phyloP scores from a whole-genome alignment of 2,888 invertebrate species.

The Cephonodes hylas region DNA sequence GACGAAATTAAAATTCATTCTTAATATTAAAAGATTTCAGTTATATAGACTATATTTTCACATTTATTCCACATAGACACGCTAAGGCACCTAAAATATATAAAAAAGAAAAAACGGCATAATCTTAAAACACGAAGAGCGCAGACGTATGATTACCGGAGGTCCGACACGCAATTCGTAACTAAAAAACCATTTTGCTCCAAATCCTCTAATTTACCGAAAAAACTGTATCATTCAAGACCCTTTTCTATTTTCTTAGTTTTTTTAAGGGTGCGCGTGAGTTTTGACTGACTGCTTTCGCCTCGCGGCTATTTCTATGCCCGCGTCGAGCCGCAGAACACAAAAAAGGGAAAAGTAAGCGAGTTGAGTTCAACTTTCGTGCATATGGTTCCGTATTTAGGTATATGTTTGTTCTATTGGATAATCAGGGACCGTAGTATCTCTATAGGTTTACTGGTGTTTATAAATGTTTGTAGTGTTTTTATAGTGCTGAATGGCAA shows the following conservation, averaged over 20 bases:
- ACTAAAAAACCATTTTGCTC: slow-evolving; percentile 47
- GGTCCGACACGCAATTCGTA: slow-evolving; percentile 75
- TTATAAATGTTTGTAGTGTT: no score
- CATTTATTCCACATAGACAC: background rate
- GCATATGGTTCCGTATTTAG: background rate
- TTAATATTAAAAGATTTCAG: background rate
- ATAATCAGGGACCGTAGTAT: no score
- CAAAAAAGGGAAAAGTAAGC: slow-evolving; percentile 51
- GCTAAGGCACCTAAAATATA: background rate
- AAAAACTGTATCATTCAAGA: slow-evolving; percentile 78
- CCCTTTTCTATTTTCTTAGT: slow-evolving; percentile 60
- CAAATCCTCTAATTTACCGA: slow-evolving; percentile 76
- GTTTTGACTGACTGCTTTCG: slow-evolving; percentile 78
- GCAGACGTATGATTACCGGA: slow-evolving; percentile 68
- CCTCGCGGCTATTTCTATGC: slow-evolving; percentile 66
- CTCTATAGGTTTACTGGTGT: no score
- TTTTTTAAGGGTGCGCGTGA: slow-evolving; percentile 62
- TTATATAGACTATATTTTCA: background rate
- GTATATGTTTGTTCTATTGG: background rate
- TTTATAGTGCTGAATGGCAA: no score
- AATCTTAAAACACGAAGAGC: slow-evolving; percentile 29
- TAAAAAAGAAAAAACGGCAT: slow-evolving; percentile 24
- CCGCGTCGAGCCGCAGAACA: slow-evolving; percentile 62
- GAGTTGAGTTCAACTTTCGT: background rate
- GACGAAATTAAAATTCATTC: no score